phyloP scores from a whole-genome alignment of 2,113 vertebrate species.

The Hiodon tergisus region DNA sequence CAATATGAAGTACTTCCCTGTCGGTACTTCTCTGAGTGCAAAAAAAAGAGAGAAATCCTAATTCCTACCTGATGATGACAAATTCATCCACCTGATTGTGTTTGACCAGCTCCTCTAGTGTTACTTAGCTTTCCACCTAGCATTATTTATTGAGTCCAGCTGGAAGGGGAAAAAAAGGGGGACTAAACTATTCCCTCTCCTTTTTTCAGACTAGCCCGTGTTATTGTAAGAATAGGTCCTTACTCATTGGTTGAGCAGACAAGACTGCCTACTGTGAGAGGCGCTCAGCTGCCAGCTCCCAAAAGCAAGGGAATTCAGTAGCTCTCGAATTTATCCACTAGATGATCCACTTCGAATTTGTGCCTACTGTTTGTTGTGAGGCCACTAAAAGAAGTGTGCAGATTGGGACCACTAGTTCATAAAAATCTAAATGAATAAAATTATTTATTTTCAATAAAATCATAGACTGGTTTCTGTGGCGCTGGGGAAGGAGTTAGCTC shows the following conservation, averaged over 20 bases:
- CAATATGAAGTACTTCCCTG: background rate
- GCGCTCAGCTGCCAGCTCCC: constrained; percentile 44
- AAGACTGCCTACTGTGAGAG: constrained; percentile 59
- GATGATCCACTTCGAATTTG: constrained; percentile 50
- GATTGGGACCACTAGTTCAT: constrained; percentile 22
- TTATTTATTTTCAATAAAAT: no score
- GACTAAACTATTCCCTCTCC: constrained; percentile 40
- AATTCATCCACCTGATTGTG: constrained; percentile 19
- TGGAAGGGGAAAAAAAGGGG: constrained; percentile 24
- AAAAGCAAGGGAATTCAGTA: constrained; percentile 43
- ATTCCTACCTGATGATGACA: constrained; percentile 15
- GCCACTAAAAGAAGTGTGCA: constrained; percentile 9
- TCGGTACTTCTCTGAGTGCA: background rate
- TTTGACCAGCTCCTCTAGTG: constrained; percentile 21
- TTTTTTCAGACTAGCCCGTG: constrained; percentile 53
- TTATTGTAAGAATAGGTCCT: constrained; percentile 58
- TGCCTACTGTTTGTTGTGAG: constrained; percentile 44
- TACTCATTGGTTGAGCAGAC: constrained; percentile 62
- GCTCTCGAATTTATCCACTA: constrained; percentile 55
- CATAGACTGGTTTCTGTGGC: no score
- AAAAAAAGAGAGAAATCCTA: background rate
- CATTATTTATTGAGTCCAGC: constrained; percentile 47
- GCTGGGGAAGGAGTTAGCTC: constrained; percentile 69
- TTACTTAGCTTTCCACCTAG: constrained; percentile 25
- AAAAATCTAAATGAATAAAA: background rate